Evolutionary conservation across 2,888 invertebrate genomes (phyloP).

Genomic region (Chaetogeoica ovagalla): DNA sequence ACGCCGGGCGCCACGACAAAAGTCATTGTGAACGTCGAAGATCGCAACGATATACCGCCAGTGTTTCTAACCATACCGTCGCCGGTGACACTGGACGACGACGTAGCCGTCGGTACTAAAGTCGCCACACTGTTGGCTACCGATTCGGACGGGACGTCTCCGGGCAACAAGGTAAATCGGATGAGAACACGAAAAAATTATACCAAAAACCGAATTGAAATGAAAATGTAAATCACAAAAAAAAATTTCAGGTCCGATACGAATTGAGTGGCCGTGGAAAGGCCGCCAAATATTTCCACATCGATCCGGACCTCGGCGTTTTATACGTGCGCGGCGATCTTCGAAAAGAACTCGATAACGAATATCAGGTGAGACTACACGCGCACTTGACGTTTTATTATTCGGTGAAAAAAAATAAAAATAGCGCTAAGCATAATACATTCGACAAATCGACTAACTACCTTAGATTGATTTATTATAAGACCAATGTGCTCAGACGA

Average conservation of each 20-base stretch:
- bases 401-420: background rate
- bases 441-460: background rate
- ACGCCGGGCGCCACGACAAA: slow-evolving; percentile 73
- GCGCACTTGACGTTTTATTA: background rate
- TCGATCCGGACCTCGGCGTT: slow-evolving; percentile 81
- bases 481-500: too few species aligned
- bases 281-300: slow-evolving; percentile 81
- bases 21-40: slow-evolving; percentile 75
- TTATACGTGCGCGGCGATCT: slow-evolving; percentile 81
- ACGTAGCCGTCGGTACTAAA: slow-evolving; percentile 77
- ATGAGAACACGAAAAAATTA: background rate
- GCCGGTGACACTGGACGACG: slow-evolving; percentile 81
- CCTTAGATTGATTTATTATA: background rate
- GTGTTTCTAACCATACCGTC: slow-evolving; percentile 81
- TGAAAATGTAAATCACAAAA: background rate
- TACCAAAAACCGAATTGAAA: background rate
- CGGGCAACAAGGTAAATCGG: slow-evolving; percentile 72
- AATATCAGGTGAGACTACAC: slow-evolving; percentile 70
- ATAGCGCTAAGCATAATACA: background rate
- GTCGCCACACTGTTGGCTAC: slow-evolving; percentile 78
- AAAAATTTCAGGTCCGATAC: slow-evolving; percentile 63
- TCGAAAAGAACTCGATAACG: slow-evolving; percentile 81
- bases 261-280: slow-evolving; percentile 81
- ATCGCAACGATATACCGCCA: slow-evolving; percentile 85
- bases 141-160: slow-evolving; percentile 82